Percentiles rank a stretch among this genome's conserved stretches.
Evolutionary conservation across 1,140 invertebrate species (phyloP).

Genomic region (Mylabris phalerata): DNA sequence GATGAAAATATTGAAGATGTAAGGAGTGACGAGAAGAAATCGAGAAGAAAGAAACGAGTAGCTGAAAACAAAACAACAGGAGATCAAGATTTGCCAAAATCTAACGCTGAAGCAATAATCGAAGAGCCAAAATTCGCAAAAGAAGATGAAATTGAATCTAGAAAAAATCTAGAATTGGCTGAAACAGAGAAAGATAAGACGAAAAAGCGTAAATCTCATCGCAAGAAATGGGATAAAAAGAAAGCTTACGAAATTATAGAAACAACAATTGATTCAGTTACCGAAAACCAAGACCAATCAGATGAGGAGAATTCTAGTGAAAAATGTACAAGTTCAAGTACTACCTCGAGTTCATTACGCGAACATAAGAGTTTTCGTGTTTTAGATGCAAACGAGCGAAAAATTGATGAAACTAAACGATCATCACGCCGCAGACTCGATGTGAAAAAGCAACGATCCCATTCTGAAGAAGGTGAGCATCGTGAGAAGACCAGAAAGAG

Average conservation of each 20-base stretch:
- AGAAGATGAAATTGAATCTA: not conserved
- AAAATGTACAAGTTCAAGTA: not conserved
- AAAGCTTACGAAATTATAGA: slow-evolving; percentile 12
- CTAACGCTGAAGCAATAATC: slow-evolving; percentile 8
- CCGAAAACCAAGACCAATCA: slow-evolving; percentile 10
- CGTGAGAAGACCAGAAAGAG: slow-evolving; percentile 25
- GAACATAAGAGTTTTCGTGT: slow-evolving; percentile 36
- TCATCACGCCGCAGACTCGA: slow-evolving; percentile 2
- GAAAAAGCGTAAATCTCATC: slow-evolving; percentile 13
- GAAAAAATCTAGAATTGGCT: not conserved
- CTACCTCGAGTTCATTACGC: slow-evolving; percentile 9
- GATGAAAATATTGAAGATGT: too few relatives aligned
- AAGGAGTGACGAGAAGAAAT: too few relatives aligned
- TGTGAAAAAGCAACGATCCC: slow-evolving; percentile 22
- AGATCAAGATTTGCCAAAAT: not conserved
- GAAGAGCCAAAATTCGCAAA: not conserved
- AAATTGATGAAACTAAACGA: slow-evolving; percentile 4
- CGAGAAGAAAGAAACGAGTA: not conserved
- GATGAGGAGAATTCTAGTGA: slow-evolving; percentile 16
- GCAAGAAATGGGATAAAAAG: slow-evolving; percentile 13
- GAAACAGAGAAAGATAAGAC: slow-evolving; percentile 6
- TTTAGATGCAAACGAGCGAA: slow-evolving; percentile 23
- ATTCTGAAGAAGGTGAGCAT: slow-evolving; percentile 25
- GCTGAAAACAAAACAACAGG: slow-evolving; percentile 14
- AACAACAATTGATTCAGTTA: not conserved